Base-by-base conservation (phyloP, 2,113 vertebrate species). In the Catharus fuscescens region DNA sequence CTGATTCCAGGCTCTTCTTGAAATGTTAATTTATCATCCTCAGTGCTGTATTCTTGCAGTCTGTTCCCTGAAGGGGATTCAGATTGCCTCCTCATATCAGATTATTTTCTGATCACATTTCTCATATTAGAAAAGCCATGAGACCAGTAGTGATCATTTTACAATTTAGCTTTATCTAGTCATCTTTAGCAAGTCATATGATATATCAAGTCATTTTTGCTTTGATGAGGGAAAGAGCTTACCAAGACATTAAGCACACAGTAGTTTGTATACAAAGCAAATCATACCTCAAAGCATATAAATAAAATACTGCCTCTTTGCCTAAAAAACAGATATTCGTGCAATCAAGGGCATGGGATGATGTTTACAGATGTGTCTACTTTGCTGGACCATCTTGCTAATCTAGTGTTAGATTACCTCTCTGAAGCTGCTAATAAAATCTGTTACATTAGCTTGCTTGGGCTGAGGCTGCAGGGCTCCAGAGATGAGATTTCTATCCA, bases 81-180 rank as follows among this genome's bases (percentile, higher is more conserved):
- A 3, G 64, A 53, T 96, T 95, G 84, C 91, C 90, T 70, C 31
- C 84, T 96, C 88, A 87, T 23, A 92, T 76, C 90, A 84, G 93
- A 91, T 95, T 92, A 95, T 97, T 97, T 97, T 93, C 85, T 95
- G 77, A 97, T 97, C 91, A 80, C 91, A 96, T 94, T 95, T 92
- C 77, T 91, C 17, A 34, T 94, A 95, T 96, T 91, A 92, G 73
- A 50, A 83, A 93, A 87, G n/a, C 57, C 40, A 15, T 60, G 60
- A 92, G 78, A 94, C 77, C 88, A 70, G 11, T 90, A 81, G 65
- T 31, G 87, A 91, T 96, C 36, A 45, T 95, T 97, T 96, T 93
- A 86, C 52, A 86, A 59, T 95, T 96, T 93, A 91, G 80, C 59
- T 97, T 97, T 95, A 92, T 96, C 94, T 95, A 87, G 72, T 94